Base-by-base conservation (phyloP, 2,113 vertebrate species). In the Oplegnathus fasciatus region DNA sequence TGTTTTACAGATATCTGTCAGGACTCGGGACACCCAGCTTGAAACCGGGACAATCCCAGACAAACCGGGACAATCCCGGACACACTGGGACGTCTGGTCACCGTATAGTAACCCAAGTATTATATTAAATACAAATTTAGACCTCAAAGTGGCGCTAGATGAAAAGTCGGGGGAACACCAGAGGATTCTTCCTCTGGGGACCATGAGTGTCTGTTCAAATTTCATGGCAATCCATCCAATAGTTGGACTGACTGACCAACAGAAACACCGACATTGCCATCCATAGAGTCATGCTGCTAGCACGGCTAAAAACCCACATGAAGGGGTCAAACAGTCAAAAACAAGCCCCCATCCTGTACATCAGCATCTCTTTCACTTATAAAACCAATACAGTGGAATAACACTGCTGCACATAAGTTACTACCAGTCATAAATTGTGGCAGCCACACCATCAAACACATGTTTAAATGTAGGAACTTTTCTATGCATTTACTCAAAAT, bases 351-450 rank as follows among this genome's bases (percentile, higher is more conserved):
- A 7, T 34, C 11, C 22, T 74, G 20, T 66, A 78, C 22, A 82
- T 69, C 82, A 69, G 42, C 71, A 40, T 72, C 34, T 78, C 20
- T n/a, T 44, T 66, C 79, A 62, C 30, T 57, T 66, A 54, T 77
- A 64, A 88, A 90, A 76, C 60, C 26, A 54, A 69, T 44, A 44
- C 34, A 37, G 71, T 58, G 30, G 52, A 76, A 86, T 71, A 88
- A 85, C 70, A 80, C 40, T n/a, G 26, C 68, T 44, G 37, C 78
- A 68, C 67, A 70, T 60, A 71, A 86, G 72, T 87, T 84, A 88
- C 61, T 69, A 71, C 83, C 44, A 66, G 72, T 72, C 46, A 76
- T 87, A 75, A 91, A 85, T 69, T 79, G 52, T 11, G 32, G 80
- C 72, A 66, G 73, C 46, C 24, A 48, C 58, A 73, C 75, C 65